Base-by-base conservation (phyloP, 2,113 vertebrate genomes). In the Thryonomys swinderianus region DNA sequence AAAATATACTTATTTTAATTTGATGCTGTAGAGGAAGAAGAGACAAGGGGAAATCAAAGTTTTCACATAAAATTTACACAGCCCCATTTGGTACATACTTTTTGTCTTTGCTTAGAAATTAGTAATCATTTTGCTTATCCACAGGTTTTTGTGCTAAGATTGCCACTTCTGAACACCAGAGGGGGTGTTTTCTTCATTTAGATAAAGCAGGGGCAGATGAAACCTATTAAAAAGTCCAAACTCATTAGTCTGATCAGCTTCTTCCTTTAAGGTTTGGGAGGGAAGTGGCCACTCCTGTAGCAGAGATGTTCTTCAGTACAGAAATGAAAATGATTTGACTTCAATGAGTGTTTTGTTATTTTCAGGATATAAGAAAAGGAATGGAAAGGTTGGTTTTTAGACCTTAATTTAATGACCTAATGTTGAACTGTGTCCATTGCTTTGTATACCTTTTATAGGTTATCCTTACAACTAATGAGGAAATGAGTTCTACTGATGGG, bases 341-440 rank as follows among this genome's bases (percentile, higher is more conserved):
- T 34, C 55, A 85, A 37, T 76, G 30, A 91, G 5, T 6, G 48
- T 85, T 91, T 92, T 85, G 37, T 85, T 91, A 59, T 93, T 66
- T 85, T 92, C 34, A 94, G 42, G 88, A 95, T 85, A 11, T 85
- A n/a, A 20, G 13, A 78, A 89, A 84, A 48, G 73, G 85, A 88
- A 55, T 67, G 17, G 62, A 92, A 85, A 94, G 48, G 25, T 85
- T 30, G 62, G 51, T 90, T 90, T 92, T n/a, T 82, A 92, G 57
- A 92, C 85, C 4, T 5, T 93, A 90, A 90, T 91, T 96, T 95
- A 85, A 61, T 95, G 79, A 66, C 62, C 89, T 94, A 84, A 91
- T 92, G 3, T 78, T 80, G n/a, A 69, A 71, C 84, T 80, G 61
- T 17, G 21, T 17, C 7, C 27, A 17, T 94, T 91, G 37, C 84